These are phyloP conservation scores for Helicolenus hilgendorfi DNA, from an alignment of 2,797 vertebrate species.

Conservation along the genomic window DNA sequence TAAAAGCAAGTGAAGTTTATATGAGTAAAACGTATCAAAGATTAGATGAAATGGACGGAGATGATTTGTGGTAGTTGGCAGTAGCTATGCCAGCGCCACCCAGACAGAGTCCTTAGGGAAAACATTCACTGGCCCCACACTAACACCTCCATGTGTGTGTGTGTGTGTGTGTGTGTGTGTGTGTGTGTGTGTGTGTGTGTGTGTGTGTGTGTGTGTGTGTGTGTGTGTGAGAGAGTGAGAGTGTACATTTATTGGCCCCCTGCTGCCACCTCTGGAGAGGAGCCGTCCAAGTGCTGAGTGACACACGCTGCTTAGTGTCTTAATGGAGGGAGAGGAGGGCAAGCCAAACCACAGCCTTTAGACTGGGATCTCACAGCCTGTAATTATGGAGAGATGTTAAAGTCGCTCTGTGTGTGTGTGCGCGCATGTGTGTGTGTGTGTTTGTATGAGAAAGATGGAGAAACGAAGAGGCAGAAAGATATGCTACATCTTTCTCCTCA, in stretches of 20 bases:
- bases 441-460: conserved; percentile 22
- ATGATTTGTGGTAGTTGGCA: conserved; percentile 59
- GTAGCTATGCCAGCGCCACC: conserved; percentile 45
- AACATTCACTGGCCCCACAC: conserved; percentile 66
- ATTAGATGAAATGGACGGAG: conserved; percentile 34
- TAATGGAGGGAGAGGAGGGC: conserved; percentile 83
- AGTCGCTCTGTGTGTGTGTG: conserved; percentile 48
- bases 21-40: background rate
- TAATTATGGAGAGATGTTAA: conserved; percentile 84
- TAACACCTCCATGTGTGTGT: conserved; percentile 63
- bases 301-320: conserved; percentile 86
- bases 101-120: conserved; percentile 55
- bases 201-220: conserved; percentile 15
- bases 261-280: conserved; percentile 80
- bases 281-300: conserved; percentile 80
- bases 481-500: conserved; percentile 9
- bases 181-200: background rate
- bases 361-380: conserved; percentile 81
- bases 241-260: conserved; percentile 76
- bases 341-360: conserved; percentile 88
- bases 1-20: background rate
- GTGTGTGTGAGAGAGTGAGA: conserved; percentile 18
- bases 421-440: conserved; percentile 15
- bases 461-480: conserved; percentile 8
- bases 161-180: background rate